phyloP scores from a whole-genome alignment of 2,888 invertebrate genomes.

The Leptinotarsa juncta region DNA sequence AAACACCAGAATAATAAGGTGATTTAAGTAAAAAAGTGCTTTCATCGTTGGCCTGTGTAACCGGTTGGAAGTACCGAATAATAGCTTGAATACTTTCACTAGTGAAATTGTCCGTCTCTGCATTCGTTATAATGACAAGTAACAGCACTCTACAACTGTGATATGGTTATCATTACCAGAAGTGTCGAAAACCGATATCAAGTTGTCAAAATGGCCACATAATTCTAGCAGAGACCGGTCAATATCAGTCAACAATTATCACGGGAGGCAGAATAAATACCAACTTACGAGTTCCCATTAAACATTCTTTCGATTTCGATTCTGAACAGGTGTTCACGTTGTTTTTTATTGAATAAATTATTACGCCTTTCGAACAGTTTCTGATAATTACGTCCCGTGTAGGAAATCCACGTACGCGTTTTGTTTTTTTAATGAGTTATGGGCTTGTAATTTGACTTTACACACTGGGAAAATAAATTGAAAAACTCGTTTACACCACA shows the following conservation, averaged over 20 bases:
- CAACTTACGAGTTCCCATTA: constrained; percentile 16
- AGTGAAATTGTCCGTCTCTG: no score
- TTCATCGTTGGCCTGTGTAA: no score
- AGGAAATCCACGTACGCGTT: constrained; percentile 37
- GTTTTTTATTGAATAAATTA: constrained; percentile 41
- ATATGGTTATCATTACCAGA: no score
- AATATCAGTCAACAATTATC: constrained; percentile 5
- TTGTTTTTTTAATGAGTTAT: constrained; percentile 36
- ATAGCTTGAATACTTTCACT: no score
- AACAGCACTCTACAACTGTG: no score
- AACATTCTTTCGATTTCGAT: constrained; percentile 31
- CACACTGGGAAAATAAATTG: constrained; percentile 18
- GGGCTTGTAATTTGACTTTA: constrained; percentile 23
- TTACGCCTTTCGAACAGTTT: constrained; percentile 38
- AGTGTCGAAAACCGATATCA: neutral
- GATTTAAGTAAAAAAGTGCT: no score
- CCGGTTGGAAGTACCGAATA: no score
- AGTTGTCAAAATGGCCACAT: neutral
- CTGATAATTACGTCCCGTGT: constrained; percentile 41
- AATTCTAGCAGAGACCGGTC: neutral
- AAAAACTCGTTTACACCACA: constrained; percentile 21
- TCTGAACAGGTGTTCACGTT: constrained; percentile 36
- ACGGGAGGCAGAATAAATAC: neutral
- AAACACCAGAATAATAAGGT: no score
- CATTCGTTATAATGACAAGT: no score